These are phyloP conservation scores for Gambelia wislizenii DNA, from an alignment of 2,797 vertebrate genomes.

Conservation along the genomic window DNA sequence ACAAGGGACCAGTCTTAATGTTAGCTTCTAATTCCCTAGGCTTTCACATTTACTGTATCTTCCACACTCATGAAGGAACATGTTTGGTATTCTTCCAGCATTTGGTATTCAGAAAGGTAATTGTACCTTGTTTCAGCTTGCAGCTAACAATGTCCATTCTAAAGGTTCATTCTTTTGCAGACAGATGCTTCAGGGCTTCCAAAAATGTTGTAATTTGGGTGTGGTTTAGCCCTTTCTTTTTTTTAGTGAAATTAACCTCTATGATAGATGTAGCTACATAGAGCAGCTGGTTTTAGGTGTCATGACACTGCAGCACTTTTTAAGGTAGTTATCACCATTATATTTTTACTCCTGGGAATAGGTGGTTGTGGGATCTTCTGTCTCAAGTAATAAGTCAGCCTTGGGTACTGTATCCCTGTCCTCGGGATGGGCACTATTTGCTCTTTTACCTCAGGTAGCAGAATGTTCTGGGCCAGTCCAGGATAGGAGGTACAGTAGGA, in stretches of 20 bases:
- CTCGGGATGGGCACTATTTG: not conserved
- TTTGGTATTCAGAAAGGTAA: not conserved
- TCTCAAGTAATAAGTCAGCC: no score
- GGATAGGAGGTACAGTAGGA: no score
- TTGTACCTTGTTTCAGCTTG: not conserved
- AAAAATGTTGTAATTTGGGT: not conserved
- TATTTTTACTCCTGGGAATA: not conserved
- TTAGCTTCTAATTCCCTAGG: conserved; percentile 13
- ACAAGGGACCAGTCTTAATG: not conserved
- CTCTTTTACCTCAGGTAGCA: not conserved
- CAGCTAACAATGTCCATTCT: not conserved
- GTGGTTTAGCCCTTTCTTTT: no score
- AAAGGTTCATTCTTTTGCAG: not conserved
- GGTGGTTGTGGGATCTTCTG: no score
- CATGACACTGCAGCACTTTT: not conserved
- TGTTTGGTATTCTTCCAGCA: not conserved
- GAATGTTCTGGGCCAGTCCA: not conserved
- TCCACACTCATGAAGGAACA: not conserved
- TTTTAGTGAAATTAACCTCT: not conserved
- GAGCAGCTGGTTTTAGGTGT: not conserved
- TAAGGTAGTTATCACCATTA: not conserved
- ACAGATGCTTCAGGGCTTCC: not conserved
- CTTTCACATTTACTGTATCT: not conserved
- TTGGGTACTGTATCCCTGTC: not conserved
- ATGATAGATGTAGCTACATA: not conserved